Evolutionary conservation across 2,797 vertebrate species (phyloP), one percentile per base, ranked within the genome.

Genomic region (Rhinella marina): DNA sequence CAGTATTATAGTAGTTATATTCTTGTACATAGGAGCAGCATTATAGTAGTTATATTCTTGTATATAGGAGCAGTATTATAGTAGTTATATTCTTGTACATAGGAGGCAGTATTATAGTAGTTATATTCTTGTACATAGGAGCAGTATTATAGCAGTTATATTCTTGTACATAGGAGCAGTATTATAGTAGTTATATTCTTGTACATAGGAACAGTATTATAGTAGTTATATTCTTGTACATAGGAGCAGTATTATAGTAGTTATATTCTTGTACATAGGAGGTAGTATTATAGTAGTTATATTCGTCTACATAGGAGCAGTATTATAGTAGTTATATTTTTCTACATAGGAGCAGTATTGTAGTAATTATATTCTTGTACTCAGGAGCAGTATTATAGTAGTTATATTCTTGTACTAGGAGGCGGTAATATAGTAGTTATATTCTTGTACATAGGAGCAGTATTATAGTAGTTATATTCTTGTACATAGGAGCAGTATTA

Each of bases 1-100:
- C 66, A 32, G 25, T 70, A 70, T 66, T 48, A 75, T 75, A 75
- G 72, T 75, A 75, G 72, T 48, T 50, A 75, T 75, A 75, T 48
- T 70, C 66, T 70, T 70, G 66, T 70, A 70, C 14, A 70, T 70
- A 70, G 66, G 66, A 8, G 61, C 61, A 64, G 21, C n/a, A 64
- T n/a, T 64, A 64, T n/a, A 64, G 61, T 64, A n/a, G 61, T 64
- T 64, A 64, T 64, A 64, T 64, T 64, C 61, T 64, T 64, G 61
- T n/a, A 64, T 2, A 64, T 64, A 64, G 21, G 23, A 13, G 52
- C 52, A 54, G 52, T 54, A 54, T 64, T 64, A n/a, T 64, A 64
- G 61, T 64, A n/a, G 23, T 64, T 64, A 64, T 64, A 64, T 64
- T 64, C 61, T n/a, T 64, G 61, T n/a, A 64, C 9, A 64, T 64